Base-by-base conservation (phyloP, 2,888 invertebrate genomes). In the Plusia festucae region DNA sequence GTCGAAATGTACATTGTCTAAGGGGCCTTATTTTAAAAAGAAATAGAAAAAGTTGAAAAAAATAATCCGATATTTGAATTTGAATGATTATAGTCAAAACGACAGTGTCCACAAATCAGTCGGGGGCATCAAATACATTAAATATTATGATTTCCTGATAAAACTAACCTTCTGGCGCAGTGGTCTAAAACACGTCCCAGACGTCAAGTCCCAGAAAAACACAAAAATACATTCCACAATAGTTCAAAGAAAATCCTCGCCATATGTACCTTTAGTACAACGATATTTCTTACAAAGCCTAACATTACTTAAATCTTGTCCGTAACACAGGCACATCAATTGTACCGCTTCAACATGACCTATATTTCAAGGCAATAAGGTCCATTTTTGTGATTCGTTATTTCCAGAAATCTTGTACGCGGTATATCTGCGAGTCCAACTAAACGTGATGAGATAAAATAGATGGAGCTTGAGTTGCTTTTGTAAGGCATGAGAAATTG, bases 271-370 rank as follows among this genome's bases (percentile, higher is more conserved):
- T 68, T 40, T 27, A 34, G 24, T 13, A 16, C 51, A 53, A 60
- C 68, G 66, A 76, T 76, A 74, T 76, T 74, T 74, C 65, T 65
- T 63, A 68, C 64, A 72, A 74, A 76, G 71, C 76, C 74, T 62
- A 68, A 61, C 71, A 76, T 76, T 76, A 73, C 69, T 74, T 67
- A 71, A 65, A 64, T 60, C 61, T 30, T 65, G 65, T 58, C 58
- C 65, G 53, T 68, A 63, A 5, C 34, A 15, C 5, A 34, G 15
- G 34, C 34, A 15, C 34, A 13, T 34, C 34, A 34, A 34, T 34
- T 34, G 34, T 34, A 34, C 34, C 34, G 15, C 13, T 34, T 34
- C 15, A 34, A 34, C 34, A 34, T 15, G 9, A 34, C 34, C 34
- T 13, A 1, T 15, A 34, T 15, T 4, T 15, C 15, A 34, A 34